Evolutionary conservation across 2,888 invertebrate species (phyloP).

Genomic region (Torymus auratus): DNA sequence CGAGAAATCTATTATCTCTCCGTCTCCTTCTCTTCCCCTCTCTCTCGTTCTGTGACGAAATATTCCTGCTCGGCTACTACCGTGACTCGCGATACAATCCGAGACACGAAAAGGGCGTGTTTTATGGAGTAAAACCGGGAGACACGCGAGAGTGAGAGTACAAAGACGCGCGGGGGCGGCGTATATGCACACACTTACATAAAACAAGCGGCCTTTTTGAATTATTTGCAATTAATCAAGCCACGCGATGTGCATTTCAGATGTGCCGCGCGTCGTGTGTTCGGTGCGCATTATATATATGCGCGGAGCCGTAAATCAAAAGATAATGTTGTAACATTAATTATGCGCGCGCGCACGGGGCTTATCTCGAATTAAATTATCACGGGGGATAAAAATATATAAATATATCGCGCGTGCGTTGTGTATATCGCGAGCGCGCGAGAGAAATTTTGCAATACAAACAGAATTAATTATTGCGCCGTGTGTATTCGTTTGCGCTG

Average conservation of each 20-base stretch:
- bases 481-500: not conserved
- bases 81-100: constrained; percentile 58
- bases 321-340: constrained; percentile 57
- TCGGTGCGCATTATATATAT: not conserved
- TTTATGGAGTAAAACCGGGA: constrained; percentile 38
- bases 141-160: constrained; percentile 46
- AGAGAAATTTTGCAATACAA: constrained; percentile 43
- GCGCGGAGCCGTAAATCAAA: constrained; percentile 52
- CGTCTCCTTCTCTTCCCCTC: not conserved
- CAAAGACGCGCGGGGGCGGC: constrained; percentile 26
- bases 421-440: not conserved
- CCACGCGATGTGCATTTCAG: constrained; percentile 47
- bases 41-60: constrained; percentile 45
- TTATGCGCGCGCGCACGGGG: constrained; percentile 30
- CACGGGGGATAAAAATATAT: constrained; percentile 11
- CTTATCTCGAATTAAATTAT: constrained; percentile 57
- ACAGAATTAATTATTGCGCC: constrained; percentile 37
- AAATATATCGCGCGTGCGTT: not conserved
- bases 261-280: not conserved
- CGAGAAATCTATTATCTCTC: constrained; percentile 52
- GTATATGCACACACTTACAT: constrained; percentile 8
- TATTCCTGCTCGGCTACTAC: constrained; percentile 46
- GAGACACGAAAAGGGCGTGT: constrained; percentile 59
- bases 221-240: constrained; percentile 56
- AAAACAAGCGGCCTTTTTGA: constrained; percentile 22